phyloP scores from a whole-genome alignment of 2,888 invertebrate genomes.

The Athrips mouffetella region DNA sequence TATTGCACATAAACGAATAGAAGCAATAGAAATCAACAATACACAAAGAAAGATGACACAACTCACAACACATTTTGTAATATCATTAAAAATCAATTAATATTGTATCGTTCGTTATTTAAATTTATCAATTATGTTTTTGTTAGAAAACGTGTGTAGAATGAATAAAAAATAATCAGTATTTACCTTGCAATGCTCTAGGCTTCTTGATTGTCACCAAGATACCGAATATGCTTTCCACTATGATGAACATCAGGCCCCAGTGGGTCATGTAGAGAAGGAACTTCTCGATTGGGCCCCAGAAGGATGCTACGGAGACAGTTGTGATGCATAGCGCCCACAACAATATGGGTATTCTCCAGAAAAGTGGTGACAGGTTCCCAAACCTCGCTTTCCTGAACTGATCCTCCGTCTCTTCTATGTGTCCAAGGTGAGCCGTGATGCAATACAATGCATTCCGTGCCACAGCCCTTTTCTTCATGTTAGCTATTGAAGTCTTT shows the following conservation, averaged over 20 bases:
- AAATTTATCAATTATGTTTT: background rate
- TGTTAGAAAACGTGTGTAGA: too few relatives aligned
- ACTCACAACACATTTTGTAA: too few relatives aligned
- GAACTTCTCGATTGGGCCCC: constrained; percentile 66
- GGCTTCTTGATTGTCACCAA: constrained; percentile 46
- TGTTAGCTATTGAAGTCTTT: constrained; percentile 17
- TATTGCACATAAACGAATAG: too few relatives aligned
- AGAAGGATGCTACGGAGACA: constrained; percentile 56
- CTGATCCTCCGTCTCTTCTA: constrained; percentile 44
- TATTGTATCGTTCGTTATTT: background rate
- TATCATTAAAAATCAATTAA: too few relatives aligned
- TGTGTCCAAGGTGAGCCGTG: constrained; percentile 45
- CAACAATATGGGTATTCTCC: constrained; percentile 61
- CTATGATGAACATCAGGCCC: constrained; percentile 64
- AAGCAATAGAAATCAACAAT: too few relatives aligned
- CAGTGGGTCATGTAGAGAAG: constrained; percentile 78
- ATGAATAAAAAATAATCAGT: constrained; percentile 2
- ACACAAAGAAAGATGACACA: too few relatives aligned
- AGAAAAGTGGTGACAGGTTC: constrained; percentile 53
- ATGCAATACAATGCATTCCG: constrained; percentile 49
- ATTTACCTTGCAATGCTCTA: constrained; percentile 42
- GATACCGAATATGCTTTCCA: constrained; percentile 60
- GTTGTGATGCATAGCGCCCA: constrained; percentile 50
- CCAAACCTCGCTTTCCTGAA: constrained; percentile 52
- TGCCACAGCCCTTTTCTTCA: constrained; percentile 38